Base-by-base conservation (phyloP, 2,888 invertebrate genomes). In the Oxytorus armatus region DNA sequence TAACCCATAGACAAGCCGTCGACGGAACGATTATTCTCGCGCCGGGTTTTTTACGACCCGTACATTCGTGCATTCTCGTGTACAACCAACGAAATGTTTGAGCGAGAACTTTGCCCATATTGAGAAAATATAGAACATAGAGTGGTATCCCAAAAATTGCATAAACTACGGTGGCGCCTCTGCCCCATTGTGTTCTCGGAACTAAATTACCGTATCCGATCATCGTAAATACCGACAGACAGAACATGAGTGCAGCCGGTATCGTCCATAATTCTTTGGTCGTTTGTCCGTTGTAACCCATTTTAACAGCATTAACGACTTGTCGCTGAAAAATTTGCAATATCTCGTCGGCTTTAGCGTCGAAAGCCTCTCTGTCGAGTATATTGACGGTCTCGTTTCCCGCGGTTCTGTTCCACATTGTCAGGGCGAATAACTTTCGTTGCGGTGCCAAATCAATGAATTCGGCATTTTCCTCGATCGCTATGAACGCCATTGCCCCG, bases 171-270 rank as follows among this genome's bases (percentile, higher is more conserved):
- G 97, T 97, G 7, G 95, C 94, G 3, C 96, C 95, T 92, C 97
- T 97, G 1, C 97, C 97, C 95, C 95, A 96, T 0, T 95, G 93
- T 0, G 97, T 97, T 85, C 95, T 94, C 0, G 97, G 97, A 10
- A 97, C 96, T 91, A 97, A 94, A 90, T 97, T 97, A 0, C 97
- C 97, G 89, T 97, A 97, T 1, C 97, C 97, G 85, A 97, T 97
- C 97, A 97, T 97, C 3, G 97, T 97, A 88, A 97, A 97, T 4
- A 97, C 96, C 23, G 97, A 97, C 10, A 97, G 92, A 29, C 96
- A 97, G 90, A 96, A 98, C 97, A 97, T 97, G 2, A 97, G 92
- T 0, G 97, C 96, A 0, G 97, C 96, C 0, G 97, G 96, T 86
- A 97, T 97, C 0, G 96, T 95, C 97, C 97, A 98, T 70, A 95